phyloP scores from a whole-genome alignment of 2,797 vertebrate genomes.

The Myotis pilosus region DNA sequence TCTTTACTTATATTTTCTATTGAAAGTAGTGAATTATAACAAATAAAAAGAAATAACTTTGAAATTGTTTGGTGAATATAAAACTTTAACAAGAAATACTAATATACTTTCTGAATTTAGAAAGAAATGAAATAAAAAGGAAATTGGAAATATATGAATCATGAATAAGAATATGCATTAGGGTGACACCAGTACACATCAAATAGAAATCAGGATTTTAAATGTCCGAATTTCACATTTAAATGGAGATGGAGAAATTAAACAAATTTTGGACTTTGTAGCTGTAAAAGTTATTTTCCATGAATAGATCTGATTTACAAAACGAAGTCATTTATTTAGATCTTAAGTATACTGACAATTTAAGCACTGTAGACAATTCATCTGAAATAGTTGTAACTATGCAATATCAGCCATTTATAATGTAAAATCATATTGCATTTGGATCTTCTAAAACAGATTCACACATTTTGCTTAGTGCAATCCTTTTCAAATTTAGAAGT shows the following conservation, averaged over 20 bases:
- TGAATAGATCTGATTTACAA: background rate
- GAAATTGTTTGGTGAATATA: background rate
- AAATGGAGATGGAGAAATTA: background rate
- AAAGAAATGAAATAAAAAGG: background rate
- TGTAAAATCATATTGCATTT: background rate
- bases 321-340: background rate
- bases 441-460: background rate
- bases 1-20: background rate
- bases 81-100: background rate
- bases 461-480: background rate
- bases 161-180: background rate
- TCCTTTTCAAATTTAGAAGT: background rate
- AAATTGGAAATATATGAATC: background rate
- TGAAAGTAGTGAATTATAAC: background rate
- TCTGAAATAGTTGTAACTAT: background rate
- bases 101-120: background rate
- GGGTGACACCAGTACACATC: background rate
- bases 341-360: background rate
- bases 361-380: background rate
- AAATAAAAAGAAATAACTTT: background rate
- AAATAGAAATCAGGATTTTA: constrained; percentile 16
- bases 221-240: background rate
- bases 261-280: background rate
- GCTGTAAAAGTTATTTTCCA: background rate
- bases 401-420: background rate